Evolutionary conservation across 2,888 invertebrate genomes (phyloP), one percentile per base, ranked within the genome.

Genomic region (Eupithecia inturbata): DNA sequence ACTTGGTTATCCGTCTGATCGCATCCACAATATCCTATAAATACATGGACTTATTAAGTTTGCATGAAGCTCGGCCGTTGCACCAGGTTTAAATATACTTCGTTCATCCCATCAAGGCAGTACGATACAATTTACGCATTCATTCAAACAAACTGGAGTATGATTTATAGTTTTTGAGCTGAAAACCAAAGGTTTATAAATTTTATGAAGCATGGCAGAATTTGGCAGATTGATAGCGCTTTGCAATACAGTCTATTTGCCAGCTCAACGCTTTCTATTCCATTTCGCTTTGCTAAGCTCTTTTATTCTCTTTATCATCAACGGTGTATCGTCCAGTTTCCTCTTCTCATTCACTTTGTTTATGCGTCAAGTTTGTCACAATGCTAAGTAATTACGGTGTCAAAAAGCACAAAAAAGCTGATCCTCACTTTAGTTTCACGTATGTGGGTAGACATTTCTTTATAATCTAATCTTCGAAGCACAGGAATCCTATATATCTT

Each of bases 21-120:
- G 63, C 57, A 68, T 73, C 72, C 68, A 39, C 68, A 36, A 63
- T 76, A 70, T 73, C 60, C 80, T 79, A 80, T 78, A 76, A 79
- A 80, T 80, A 78, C 73, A 41, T 62, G 19, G 66, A 26, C 77
- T 76, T 71, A 79, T 79, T 78, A 78, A 74, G 64, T 76, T 77
- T 80, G 73, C 79, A 80, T 78, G 74, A 62, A 68, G 68, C 71
- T 69, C 68, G 76, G 63, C 68, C 72, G 45, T 69, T 73, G 77
- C 72, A 73, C 76, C 69, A 28, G 39, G 60, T 31, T 66, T 68
- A 49, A 73, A 71, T 71, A 60, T 41, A 73, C 31, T 12, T 33
- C 31, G 62, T 16, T 33, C 67, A 68, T 49, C 63, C 28, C 63
- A 28, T 45, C 62, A 14, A 45, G 49, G 19, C 33, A 28, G 12